Evolutionary conservation across 2,888 invertebrate species (phyloP).

Genomic region (Calliscelio sp.): DNA sequence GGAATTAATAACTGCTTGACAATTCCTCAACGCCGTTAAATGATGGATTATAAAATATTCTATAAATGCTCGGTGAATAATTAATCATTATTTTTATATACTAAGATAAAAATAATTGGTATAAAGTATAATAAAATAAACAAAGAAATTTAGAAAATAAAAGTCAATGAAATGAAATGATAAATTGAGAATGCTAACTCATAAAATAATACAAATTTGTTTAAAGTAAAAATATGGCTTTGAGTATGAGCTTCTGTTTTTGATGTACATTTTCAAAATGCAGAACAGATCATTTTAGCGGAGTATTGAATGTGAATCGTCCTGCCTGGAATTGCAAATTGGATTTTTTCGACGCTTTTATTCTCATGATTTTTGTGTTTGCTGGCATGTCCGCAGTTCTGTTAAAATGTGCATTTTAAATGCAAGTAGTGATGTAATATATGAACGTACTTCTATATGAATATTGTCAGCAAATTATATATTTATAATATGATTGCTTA

Average conservation of each 20-base stretch:
- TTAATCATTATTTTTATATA: too few relatives aligned
- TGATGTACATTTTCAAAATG: too few relatives aligned
- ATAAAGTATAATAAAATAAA: too few relatives aligned
- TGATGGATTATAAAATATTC: neutral
- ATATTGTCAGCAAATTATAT: neutral
- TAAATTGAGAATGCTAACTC: too few relatives aligned
- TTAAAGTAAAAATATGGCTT: too few relatives aligned
- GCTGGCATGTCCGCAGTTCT: neutral
- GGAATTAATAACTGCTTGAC: neutral
- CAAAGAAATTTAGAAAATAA: too few relatives aligned
- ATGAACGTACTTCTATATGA: neutral
- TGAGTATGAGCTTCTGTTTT: too few relatives aligned
- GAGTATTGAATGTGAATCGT: neutral
- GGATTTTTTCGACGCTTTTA: slow-evolving; percentile 5
- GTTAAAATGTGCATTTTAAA: slow-evolving; percentile 8
- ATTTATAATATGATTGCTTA: slow-evolving; percentile 30
- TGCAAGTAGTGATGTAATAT: slow-evolving; percentile 31
- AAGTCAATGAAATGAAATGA: too few relatives aligned
- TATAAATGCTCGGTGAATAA: too few relatives aligned
- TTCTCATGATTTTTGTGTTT: slow-evolving; percentile 17
- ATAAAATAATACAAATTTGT: too few relatives aligned
- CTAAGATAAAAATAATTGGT: too few relatives aligned
- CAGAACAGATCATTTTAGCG: neutral
- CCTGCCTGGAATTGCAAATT: neutral
- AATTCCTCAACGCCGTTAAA: neutral